Conservation (phyloP, 2,888 invertebrate genomes). For the Ellobium chinense region DNA sequence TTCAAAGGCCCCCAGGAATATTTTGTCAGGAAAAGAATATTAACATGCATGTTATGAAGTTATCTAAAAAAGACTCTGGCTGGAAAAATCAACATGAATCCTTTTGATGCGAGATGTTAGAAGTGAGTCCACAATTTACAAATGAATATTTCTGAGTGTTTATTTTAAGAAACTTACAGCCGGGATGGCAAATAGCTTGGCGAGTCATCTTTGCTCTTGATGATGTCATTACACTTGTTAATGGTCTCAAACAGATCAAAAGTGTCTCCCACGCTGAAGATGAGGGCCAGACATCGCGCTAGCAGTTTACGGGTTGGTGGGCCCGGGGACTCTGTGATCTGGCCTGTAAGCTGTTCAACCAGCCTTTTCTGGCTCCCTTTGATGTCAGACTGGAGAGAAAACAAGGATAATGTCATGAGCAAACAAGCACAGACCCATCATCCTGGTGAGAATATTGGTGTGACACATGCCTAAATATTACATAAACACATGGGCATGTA, state of each 20-base stretch:
- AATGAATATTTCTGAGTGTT: too few species aligned
- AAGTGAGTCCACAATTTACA: too few species aligned
- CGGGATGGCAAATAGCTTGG: constrained; percentile 95
- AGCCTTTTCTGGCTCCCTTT: constrained; percentile 97
- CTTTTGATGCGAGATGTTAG: too few species aligned
- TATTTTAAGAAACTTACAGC: constrained; percentile 92
- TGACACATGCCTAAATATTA: neutral
- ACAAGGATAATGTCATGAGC: constrained; percentile 22
- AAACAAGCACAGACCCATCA: too few species aligned
- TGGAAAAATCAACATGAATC: too few species aligned
- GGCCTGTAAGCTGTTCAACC: constrained; percentile 93
- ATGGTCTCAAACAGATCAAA: constrained; percentile 97
- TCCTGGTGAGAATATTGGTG: neutral
- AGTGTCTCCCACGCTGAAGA: constrained; percentile 98
- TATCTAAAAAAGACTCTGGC: too few species aligned
- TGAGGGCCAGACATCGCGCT: constrained; percentile 92
- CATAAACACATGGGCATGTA: too few species aligned
- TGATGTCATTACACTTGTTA: constrained; percentile 97
- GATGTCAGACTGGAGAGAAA: constrained; percentile 89
- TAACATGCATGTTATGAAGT: too few species aligned
- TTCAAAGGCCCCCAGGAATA: too few species aligned
- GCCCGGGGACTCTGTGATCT: constrained; percentile 92
- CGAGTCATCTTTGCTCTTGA: constrained; percentile 98
- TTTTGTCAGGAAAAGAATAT: too few species aligned
- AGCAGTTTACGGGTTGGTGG: constrained; percentile 95